Percentiles rank a stretch among this genome's conserved stretches.
These are phyloP conservation scores for Psittacula cyanocephala DNA, from an alignment of 2,113 vertebrate species.

Conservation along the genomic window DNA sequence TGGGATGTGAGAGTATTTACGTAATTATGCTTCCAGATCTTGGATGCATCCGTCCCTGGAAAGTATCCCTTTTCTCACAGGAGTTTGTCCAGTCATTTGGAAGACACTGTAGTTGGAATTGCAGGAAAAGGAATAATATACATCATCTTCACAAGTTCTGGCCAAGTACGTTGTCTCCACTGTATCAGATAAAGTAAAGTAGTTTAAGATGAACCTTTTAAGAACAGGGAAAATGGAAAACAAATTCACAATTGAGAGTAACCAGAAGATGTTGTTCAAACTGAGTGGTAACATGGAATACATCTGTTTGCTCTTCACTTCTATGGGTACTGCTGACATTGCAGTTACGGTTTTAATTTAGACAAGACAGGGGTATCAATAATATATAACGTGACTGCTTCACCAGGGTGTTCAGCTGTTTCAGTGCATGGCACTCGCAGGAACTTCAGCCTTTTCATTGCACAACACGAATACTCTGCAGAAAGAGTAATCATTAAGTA, in stretches of 20 bases:
- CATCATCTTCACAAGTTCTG: neutral
- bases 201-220: neutral
- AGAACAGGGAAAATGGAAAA: neutral
- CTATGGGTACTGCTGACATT: neutral
- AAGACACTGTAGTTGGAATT: neutral
- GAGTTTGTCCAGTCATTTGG: neutral
- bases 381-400: neutral
- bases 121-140: neutral
- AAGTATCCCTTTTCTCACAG: neutral
- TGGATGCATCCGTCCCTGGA: neutral
- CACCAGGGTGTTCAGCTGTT: neutral
- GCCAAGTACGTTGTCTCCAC: neutral
- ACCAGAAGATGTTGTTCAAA: neutral
- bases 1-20: slow-evolving; percentile 39
- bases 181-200: neutral
- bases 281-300: neutral
- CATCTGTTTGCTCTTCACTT: neutral
- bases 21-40: neutral
- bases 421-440: neutral
- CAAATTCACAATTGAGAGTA: neutral
- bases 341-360: neutral
- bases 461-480: neutral
- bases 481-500: neutral
- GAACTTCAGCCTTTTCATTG: neutral
- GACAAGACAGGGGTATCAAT: neutral